Percentiles rank a stretch among this genome's conserved stretches.
Conservation (phyloP, 2,888 invertebrate species). For the Lamellibrachia satsuma region DNA sequence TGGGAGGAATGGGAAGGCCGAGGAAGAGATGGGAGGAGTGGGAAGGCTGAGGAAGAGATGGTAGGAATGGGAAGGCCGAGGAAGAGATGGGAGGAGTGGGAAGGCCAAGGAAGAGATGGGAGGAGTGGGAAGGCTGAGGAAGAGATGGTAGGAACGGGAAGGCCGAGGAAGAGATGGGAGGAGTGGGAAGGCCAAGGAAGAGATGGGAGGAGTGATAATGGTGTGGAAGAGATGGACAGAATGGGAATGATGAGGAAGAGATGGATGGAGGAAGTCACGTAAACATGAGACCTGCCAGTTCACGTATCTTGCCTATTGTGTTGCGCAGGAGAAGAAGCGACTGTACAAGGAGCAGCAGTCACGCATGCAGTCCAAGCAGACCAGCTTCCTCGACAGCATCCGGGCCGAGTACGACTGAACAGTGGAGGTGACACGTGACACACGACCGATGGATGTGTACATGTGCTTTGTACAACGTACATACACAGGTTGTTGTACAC, state of each 20-base stretch:
- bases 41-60: no score
- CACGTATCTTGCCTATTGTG: neutral
- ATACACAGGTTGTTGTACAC: neutral
- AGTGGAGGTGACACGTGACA: neutral
- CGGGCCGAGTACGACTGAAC: conserved; percentile 45
- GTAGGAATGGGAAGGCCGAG: no score
- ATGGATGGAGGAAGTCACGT: no score
- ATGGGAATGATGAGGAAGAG: no score
- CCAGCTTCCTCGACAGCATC: conserved; percentile 57
- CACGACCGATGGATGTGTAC: neutral
- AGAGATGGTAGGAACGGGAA: neutral
- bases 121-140: neutral
- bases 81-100: no score
- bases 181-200: no score
- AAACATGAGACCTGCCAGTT: no score
- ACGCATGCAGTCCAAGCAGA: conserved; percentile 49
- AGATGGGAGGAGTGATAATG: neutral
- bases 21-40: no score
- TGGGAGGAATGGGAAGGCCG: no score
- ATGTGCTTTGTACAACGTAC: neutral
- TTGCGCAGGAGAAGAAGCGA: conserved; percentile 48
- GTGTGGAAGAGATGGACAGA: no score
- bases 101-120: no score
- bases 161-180: no score
- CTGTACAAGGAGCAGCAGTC: conserved; percentile 53